Evolutionary conservation across 2,113 vertebrate species (phyloP), one percentile per base, ranked within the genome.

Genomic region (Martes martes): DNA sequence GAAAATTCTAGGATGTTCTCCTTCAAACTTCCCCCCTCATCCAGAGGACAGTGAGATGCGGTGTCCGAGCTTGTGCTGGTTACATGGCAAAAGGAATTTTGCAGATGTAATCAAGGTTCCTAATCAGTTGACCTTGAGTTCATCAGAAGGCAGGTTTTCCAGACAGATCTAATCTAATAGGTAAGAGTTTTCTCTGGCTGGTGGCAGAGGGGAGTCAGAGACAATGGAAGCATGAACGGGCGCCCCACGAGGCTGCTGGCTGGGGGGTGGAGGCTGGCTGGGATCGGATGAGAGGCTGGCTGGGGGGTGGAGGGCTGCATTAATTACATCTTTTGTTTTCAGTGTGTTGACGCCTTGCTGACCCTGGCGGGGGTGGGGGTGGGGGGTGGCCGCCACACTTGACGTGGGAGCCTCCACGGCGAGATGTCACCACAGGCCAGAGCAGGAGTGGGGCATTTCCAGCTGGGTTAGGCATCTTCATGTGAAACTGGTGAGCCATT

Each of bases 221-320:
- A 63, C n/a, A 65, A 42, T 3, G 24, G 4, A 6, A 42, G 65
- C n/a, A 7, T 0, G 42, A 67, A 19, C 71, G 19, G 7, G 36
- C 19, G 4, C 36, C 18, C 0, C 7, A 7, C 19, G 1, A 1
- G 0, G 21, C 4, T 63, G 59, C 39, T 26, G 15, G 21, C 47
- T 42, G 11, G 80, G 28, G n/a, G n/a, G n/a, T n/a, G n/a, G n/a
- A n/a, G n/a, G n/a, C n/a, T n/a, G n/a, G n/a, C n/a, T n/a, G n/a
- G n/a, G n/a, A 39, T 39, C 39, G 28, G 3, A 23, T 19, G 16
- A 39, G 63, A 74, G 13, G 47, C 47, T 11, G 11, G 47, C 47
- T 13, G 47, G 47, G 47, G 47, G 47, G 13, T 13, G 47, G 47
- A 50, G 47, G 13, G 16, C 26, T 7, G 0, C 6, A 1, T 31